phyloP scores from a whole-genome alignment of 2,797 vertebrate genomes.

The Characodon lateralis region DNA sequence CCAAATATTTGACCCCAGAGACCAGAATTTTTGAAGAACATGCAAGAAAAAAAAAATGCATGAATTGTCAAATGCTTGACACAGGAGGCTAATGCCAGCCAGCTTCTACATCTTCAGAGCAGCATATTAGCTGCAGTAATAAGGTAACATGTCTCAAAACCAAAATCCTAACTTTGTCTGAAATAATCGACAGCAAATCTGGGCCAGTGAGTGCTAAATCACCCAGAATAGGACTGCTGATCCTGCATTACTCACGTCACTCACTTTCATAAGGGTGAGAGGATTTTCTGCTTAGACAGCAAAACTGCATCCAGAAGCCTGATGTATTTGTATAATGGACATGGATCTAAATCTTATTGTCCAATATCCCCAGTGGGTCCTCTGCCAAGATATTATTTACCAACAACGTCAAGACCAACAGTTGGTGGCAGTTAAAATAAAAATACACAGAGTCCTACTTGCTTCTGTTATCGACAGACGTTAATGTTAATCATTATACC shows the following conservation, averaged over 20 bases:
- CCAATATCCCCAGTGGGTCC: constrained; percentile 12
- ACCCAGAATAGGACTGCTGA: constrained; percentile 62
- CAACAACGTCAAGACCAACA: neutral
- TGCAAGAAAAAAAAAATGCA: neutral
- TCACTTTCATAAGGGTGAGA: constrained; percentile 48
- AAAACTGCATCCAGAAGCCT: constrained; percentile 33
- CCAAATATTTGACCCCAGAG: constrained; percentile 7
- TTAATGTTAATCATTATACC: neutral
- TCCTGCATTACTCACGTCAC: constrained; percentile 45
- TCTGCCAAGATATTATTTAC: neutral
- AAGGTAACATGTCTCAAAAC: constrained; percentile 15
- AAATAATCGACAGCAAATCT: constrained; percentile 57
- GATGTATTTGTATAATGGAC: constrained; percentile 26
- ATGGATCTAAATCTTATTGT: constrained; percentile 13
- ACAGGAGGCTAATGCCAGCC: constrained; percentile 9
- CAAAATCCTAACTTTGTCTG: constrained; percentile 32
- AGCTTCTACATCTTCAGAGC: neutral
- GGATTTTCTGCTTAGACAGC: constrained; percentile 59
- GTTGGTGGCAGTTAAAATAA: too few relatives aligned
- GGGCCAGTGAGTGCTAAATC: constrained; percentile 45
- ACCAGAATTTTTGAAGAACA: neutral
- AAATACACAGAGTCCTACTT: neutral
- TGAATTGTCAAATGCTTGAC: neutral
- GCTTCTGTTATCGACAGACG: neutral
- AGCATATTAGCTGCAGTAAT: constrained; percentile 33